phyloP scores from a whole-genome alignment of 2,797 vertebrate species.

The Hylomyscus alleni region DNA sequence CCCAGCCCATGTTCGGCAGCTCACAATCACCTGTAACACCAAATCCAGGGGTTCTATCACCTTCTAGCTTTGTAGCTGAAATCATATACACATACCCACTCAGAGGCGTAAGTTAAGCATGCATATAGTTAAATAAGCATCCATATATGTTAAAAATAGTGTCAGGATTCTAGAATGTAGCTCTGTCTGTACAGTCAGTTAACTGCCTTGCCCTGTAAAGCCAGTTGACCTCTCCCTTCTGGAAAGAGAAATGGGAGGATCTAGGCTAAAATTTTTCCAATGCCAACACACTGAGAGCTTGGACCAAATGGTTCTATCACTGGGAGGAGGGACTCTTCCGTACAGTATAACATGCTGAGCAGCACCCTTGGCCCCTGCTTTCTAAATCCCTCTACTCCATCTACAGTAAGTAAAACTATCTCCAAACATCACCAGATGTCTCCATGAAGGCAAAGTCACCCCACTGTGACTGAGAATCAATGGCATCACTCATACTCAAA shows the following conservation, averaged over 20 bases:
- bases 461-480: neutral
- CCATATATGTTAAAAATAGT: neutral
- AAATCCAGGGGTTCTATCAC: neutral
- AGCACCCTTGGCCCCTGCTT: neutral
- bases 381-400: too few species aligned
- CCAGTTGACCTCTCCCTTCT: neutral
- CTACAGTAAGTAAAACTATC: neutral
- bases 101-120: neutral
- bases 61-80: neutral
- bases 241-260: too few species aligned
- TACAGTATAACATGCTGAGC: neutral
- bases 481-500: constrained; percentile 15
- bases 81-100: neutral
- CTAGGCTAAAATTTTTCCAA: neutral
- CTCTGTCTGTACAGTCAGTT: neutral
- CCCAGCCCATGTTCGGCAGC: neutral
- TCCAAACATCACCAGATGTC: neutral
- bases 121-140: neutral
- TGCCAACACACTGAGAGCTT: neutral
- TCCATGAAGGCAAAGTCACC: neutral
- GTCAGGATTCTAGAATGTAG: neutral
- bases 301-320: neutral
- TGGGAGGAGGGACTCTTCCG: neutral
- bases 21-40: neutral
- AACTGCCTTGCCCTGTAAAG: neutral